Evolutionary conservation across 2,113 vertebrate species (phyloP).

Genomic region (Ailurus styani): DNA sequence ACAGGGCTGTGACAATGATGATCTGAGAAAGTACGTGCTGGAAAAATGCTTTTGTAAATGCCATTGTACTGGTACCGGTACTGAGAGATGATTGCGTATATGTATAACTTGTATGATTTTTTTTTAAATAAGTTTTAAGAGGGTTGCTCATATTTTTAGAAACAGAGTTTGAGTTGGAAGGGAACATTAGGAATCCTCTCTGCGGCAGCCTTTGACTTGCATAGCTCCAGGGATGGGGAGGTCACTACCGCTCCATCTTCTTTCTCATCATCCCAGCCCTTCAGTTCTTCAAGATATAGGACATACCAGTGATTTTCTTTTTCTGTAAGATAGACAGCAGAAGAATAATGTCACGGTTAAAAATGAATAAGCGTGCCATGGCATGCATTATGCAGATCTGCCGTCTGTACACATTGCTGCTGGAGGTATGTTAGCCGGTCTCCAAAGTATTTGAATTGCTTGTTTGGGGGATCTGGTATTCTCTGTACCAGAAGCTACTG

Average conservation of each 20-base stretch:
- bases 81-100: neutral
- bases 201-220: neutral
- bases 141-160: constrained; percentile 6
- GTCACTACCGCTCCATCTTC: neutral
- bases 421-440: neutral
- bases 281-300: neutral
- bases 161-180: neutral
- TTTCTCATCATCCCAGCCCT: neutral
- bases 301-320: neutral
- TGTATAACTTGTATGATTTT: neutral
- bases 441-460: neutral
- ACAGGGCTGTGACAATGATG: neutral
- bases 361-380: neutral
- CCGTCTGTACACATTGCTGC: neutral
- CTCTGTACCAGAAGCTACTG: neutral
- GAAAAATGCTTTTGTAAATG: neutral
- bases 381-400: neutral
- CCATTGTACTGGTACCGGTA: rapidly evolving
- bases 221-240: neutral
- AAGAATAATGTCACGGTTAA: neutral
- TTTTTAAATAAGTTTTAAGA: neutral
- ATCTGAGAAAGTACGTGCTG: neutral
- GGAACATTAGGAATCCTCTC: neutral
- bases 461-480: neutral
- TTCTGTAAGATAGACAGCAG: neutral